Evolutionary conservation across 2,113 vertebrate genomes (phyloP).

Genomic region (Phalacrocorax brasilianus): DNA sequence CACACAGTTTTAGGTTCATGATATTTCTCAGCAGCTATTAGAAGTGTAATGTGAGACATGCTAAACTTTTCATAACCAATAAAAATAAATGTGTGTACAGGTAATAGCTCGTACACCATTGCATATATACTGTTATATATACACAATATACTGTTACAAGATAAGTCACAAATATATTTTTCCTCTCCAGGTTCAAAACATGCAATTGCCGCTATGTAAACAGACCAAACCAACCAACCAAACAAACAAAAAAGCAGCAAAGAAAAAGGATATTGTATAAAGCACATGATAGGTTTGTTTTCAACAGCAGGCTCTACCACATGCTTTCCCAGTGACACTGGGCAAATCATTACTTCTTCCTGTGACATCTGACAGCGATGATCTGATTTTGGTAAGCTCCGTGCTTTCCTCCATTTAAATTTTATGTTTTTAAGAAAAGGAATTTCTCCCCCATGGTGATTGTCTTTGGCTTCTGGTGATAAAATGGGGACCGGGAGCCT

Average conservation of each 20-base stretch:
- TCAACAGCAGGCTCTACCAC: not conserved
- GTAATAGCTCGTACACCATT: not conserved
- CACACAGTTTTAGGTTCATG: not conserved
- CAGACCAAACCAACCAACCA: not conserved
- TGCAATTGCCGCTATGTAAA: not conserved
- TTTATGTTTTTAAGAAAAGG: not conserved
- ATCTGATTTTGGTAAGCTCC: not conserved
- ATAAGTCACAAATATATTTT: not conserved
- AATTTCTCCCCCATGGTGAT: not conserved
- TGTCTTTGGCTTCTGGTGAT: not conserved
- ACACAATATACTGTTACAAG: not conserved
- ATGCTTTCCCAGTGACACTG: not conserved
- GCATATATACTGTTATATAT: too few relatives aligned
- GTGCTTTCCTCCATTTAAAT: not conserved
- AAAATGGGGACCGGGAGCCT: not conserved
- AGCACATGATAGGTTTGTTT: not conserved
- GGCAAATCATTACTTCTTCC: not conserved
- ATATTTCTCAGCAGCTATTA: not conserved
- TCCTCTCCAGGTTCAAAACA: not conserved
- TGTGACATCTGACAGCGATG: not conserved
- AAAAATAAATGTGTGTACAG: not conserved
- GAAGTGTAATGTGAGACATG: not conserved
- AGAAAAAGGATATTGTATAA: not conserved
- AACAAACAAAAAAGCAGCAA: not conserved
- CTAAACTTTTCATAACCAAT: not conserved